Conservation (phyloP, 2,888 invertebrate species). For the Tanypteryx hageni region DNA sequence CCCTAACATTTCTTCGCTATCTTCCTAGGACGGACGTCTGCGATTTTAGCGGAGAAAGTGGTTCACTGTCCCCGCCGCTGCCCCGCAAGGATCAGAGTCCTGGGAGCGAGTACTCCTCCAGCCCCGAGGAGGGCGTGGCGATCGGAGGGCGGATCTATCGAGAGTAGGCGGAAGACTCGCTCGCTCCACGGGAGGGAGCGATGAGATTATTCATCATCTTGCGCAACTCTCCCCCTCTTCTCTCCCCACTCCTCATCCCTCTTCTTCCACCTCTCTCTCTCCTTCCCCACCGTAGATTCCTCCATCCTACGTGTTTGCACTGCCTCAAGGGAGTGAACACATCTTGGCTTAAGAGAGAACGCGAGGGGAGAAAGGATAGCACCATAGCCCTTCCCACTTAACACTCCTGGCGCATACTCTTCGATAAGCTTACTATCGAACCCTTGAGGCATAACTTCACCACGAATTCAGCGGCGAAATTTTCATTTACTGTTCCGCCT, state of each 20-base stretch:
- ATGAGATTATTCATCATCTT: constrained; percentile 57
- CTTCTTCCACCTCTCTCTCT: not conserved
- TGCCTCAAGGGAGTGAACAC: too few relatives aligned
- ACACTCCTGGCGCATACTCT: not conserved
- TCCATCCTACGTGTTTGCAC: too few relatives aligned
- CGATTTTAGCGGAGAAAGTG: constrained; percentile 58
- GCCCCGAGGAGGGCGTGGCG: constrained; percentile 46
- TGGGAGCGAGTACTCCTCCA: not conserved
- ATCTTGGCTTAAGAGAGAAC: not conserved
- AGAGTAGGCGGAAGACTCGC: constrained; percentile 60
- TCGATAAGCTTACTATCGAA: not conserved
- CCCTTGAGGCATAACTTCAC: not conserved
- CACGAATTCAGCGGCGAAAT: not conserved
- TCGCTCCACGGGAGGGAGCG: not conserved
- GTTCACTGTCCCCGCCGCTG: not conserved
- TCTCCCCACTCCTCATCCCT: not conserved
- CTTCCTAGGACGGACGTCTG: constrained; percentile 34
- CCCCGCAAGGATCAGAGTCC: constrained; percentile 12
- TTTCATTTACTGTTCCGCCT: constrained; percentile 6
- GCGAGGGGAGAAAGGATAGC: not conserved
- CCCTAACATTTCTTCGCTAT: not conserved
- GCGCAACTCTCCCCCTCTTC: constrained; percentile 25
- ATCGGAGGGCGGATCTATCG: constrained; percentile 40
- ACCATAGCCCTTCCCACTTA: not conserved
- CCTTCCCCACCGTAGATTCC: not conserved